Evolutionary conservation across 1,140 invertebrate species (phyloP), one percentile per base, ranked within the genome.

Genomic region (Drosophila murphyi): DNA sequence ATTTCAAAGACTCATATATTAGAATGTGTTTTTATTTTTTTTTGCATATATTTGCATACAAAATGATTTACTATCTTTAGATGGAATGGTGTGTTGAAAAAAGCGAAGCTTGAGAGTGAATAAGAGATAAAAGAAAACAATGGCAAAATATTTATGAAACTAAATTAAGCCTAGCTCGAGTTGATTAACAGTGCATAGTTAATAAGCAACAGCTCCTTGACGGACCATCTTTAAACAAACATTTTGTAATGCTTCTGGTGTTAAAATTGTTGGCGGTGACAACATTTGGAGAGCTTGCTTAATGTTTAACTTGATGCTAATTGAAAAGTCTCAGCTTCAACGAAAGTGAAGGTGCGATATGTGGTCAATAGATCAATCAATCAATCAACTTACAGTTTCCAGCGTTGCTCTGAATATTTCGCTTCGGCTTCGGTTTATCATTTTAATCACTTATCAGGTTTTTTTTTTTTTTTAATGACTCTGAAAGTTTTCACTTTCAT

Each of bases 401-500:
- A 48, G 65, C n/a, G 52, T 41, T 32, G 61, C 61, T 71, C 51
- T 34, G 51, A 57, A 45, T 70, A 31, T 47, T 55, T 43, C 28
- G 35, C 52, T 69, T 32, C 32, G 29, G 34, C 37, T 54, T 43
- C 57, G 41, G 50, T 47, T 71, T 48, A 52, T 52, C 32, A 52
- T 52, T n/a, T 52, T 20, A 52, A 20, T 31, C 7, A 12, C 12
- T 52, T 20, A 37, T 5, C 51, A 43, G 28, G n/a, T 31, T 67
- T 32, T n/a, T n/a, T 41, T 32, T n/a, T n/a, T 41, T 12, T 41
- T 4, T 10, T 3, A 20, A 20, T 20, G 20, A 1, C 8, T 41
- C 48, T 55, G 28, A 47, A 20, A 69, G 57, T 74, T 74, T 74
- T 74, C 72, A 74, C 72, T 74, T 74, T 74, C 72, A 32, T 74